Evolutionary conservation across 92 coral and sea anemone species (phyloP), one percentile per base, ranked within the genome.

Genomic region (Zoanthus sociatus): DNA sequence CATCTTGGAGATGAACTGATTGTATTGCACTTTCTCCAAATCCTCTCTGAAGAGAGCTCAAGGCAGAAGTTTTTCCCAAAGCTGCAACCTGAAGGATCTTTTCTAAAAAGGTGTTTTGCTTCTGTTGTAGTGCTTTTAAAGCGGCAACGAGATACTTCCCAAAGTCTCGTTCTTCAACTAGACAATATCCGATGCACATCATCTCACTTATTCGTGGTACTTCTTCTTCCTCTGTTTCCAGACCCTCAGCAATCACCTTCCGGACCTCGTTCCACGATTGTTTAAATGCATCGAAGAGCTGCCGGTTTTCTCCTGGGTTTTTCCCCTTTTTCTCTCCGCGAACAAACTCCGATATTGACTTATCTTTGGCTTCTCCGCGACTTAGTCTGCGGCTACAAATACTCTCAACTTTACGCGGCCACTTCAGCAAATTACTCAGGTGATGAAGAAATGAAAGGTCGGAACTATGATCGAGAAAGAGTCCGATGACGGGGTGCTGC

Each of bases 1-100:
- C 99, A 5, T 97, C 94, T 78, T 97, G 99, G 37, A 97, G 78
- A 78, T 94, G 93, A 17, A 93, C 94, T 64, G 90, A 64, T 50
- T 90, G 88, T 45, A 95, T 72, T 20, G 90, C 78, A 82, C 88
- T 84, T 21, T 66, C 73, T 79, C 93, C 76, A 14, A 78, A 87
- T 15, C 76, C 91, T 70, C 90, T 87, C 78, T 83, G 88, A 20
- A 97, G 70, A 78, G 95, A 97, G 71, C 87, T 73, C 64, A 95
- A 87, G 5, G 97, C 97, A 6, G 96, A 83, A 82, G 95, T 87
- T 30, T 91, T 91, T 63, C 92, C 97, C 63, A 87, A 67, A 0
- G 93, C 88, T 78, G 97, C 96, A 67, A 97, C 86, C 31, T 84
- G 71, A 0, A 95, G 93, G 30, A 93, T 89, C 79, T 89, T 94